These are phyloP conservation scores for Serranus cabrilla DNA, from an alignment of 2,797 vertebrate species.

Conservation along the genomic window DNA sequence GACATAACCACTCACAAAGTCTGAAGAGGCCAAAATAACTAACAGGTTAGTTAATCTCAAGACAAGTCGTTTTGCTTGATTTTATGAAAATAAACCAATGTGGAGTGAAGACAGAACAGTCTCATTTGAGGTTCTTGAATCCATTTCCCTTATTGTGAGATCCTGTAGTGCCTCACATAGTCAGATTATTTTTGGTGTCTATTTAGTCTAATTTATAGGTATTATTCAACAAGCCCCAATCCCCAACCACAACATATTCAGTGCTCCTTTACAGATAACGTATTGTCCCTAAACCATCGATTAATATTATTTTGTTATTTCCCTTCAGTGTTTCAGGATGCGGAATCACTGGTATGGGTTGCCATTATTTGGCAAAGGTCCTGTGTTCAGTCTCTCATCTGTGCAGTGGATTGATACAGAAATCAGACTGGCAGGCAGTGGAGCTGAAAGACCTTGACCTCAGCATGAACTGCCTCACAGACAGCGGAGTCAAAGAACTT, in stretches of 20 bases:
- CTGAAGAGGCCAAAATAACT: too few relatives aligned
- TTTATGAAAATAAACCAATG: too few relatives aligned
- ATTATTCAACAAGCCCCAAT: too few relatives aligned
- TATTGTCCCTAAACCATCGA: not conserved
- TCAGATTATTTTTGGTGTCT: too few relatives aligned
- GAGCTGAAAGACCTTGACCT: conserved; percentile 54
- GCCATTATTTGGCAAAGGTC: conserved; percentile 14
- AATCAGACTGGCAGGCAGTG: conserved; percentile 18
- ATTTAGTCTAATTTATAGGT: too few relatives aligned
- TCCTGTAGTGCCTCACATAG: too few relatives aligned
- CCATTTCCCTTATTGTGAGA: too few relatives aligned
- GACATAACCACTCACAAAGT: too few relatives aligned
- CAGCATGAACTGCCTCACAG: conserved; percentile 63
- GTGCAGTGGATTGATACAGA: not conserved
- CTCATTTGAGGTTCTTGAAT: too few relatives aligned
- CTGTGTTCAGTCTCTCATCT: conserved; percentile 48
- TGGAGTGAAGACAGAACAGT: too few relatives aligned
- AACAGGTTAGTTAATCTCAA: too few relatives aligned
- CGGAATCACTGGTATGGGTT: conserved; percentile 41
- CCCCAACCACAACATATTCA: not conserved
- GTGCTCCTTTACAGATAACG: not conserved
- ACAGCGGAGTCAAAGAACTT: conserved; percentile 37
- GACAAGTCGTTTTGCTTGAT: too few relatives aligned
- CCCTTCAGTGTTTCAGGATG: conserved; percentile 59
- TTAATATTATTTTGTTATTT: not conserved